A percentile compares a stretch with the other conserved stretches of the same genome.
These are phyloP conservation scores for Diplodus sargus DNA, from an alignment of 2,797 vertebrate species.

Conservation along the genomic window DNA sequence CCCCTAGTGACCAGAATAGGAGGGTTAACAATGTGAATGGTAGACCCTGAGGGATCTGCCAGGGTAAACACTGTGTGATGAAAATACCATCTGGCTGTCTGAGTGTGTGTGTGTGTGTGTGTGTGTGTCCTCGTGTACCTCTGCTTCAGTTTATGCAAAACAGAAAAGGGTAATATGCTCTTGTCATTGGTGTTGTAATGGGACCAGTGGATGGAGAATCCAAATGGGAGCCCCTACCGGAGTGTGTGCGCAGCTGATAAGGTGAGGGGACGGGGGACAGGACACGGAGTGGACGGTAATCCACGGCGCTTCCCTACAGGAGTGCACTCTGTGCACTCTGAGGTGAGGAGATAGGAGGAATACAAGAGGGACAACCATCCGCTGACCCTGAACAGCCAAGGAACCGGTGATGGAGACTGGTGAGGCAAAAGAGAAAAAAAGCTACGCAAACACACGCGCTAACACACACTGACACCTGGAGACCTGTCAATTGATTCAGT, in stretches of 20 bases:
- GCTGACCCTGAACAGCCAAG: conserved; percentile 66
- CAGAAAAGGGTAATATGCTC: conserved; percentile 37
- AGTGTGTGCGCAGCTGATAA: conserved; percentile 62
- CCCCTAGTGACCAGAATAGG: conserved; percentile 11
- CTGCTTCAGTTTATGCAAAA: conserved; percentile 16
- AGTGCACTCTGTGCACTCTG: conserved; percentile 62
- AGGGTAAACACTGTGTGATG: conserved; percentile 50
- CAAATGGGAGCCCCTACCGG: conserved; percentile 30
- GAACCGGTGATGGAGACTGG: conserved; percentile 40
- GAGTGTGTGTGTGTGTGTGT: conserved; percentile 13
- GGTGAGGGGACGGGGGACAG: conserved; percentile 48
- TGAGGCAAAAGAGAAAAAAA: conserved; percentile 40
- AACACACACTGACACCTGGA: conserved; percentile 48
- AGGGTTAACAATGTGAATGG: conserved; percentile 52
- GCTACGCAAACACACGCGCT: conserved; percentile 29
- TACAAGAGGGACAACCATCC: conserved; percentile 63
- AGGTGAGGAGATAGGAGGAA: conserved; percentile 61
- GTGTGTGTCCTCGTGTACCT: conserved; percentile 11
- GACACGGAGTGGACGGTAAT: conserved; percentile 59
- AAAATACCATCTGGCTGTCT: conserved; percentile 38
- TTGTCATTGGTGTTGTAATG: conserved; percentile 43
- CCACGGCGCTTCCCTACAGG: conserved; percentile 42
- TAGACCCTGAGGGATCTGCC: conserved; percentile 41
- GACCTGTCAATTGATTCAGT: conserved; percentile 72
- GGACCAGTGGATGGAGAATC: conserved; percentile 25